Evolutionary conservation across 2,797 vertebrate species (phyloP).

Genomic region (Okamejei kenojei): DNA sequence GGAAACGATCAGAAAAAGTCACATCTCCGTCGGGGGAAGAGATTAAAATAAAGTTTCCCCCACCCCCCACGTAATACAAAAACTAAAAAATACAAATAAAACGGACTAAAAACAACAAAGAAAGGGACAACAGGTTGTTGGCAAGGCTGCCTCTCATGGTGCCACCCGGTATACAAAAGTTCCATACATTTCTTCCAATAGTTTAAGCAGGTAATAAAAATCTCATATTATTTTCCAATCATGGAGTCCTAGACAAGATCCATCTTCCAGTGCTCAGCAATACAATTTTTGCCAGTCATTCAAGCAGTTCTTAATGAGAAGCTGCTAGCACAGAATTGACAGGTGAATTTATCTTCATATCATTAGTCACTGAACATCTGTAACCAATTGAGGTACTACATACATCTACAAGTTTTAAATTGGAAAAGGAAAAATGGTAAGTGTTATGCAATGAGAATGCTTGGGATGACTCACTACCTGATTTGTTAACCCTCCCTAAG

Average conservation of each 20-base stretch:
- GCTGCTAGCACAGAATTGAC: neutral
- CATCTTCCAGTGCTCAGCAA: neutral
- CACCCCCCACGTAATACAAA: no score
- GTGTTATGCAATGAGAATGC: neutral
- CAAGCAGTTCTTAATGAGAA: neutral
- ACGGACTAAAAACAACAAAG: no score
- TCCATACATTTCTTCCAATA: neutral
- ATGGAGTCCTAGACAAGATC: neutral
- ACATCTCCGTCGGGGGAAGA: no score
- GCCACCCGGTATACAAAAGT: neutral
- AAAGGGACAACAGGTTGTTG: no score
- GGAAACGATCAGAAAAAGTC: no score
- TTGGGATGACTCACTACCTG: neutral
- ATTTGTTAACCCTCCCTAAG: constrained; percentile 3
- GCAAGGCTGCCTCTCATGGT: no score
- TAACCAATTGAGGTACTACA: neutral
- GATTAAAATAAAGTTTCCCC: no score
- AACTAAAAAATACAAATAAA: no score
- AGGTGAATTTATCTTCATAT: neutral
- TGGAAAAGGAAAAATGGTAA: neutral
- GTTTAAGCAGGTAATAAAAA: neutral
- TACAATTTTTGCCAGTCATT: neutral
- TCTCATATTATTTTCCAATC: neutral
- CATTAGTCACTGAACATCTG: neutral
- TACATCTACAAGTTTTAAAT: neutral